Evolutionary conservation across 1,140 invertebrate genomes (phyloP).

Genomic region (Cyclina sinensis): DNA sequence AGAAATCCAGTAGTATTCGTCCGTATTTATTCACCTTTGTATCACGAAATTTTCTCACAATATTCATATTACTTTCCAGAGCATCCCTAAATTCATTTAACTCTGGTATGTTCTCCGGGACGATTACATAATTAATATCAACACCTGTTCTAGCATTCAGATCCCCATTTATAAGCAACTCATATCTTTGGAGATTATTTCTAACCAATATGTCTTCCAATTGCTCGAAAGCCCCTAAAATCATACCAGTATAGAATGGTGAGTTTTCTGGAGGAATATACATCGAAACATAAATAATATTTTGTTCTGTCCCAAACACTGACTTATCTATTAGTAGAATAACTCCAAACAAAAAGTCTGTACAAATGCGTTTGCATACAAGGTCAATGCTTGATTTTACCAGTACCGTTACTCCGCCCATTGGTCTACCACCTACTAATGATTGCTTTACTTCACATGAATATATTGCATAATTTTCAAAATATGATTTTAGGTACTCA

Average conservation of each 20-base stretch:
- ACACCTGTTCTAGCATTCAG: constrained; percentile 11
- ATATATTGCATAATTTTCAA: constrained; percentile 1
- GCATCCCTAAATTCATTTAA: not conserved
- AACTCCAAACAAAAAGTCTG: constrained; percentile 36
- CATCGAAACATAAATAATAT: constrained; percentile 35
- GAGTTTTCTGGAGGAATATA: constrained; percentile 30
- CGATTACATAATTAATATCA: not conserved
- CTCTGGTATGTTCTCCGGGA: not conserved
- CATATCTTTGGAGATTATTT: not conserved
- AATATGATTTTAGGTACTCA: not conserved
- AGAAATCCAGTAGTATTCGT: not conserved
- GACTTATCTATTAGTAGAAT: constrained; percentile 26
- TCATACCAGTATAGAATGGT: constrained; percentile 14
- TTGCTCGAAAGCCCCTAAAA: not conserved
- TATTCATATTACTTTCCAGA: not conserved
- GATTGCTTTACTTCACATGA: constrained; percentile 30
- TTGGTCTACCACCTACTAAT: constrained; percentile 17
- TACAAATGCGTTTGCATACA: constrained; percentile 13
- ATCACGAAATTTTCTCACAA: not conserved
- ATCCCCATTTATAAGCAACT: constrained; percentile 18
- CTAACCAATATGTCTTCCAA: not conserved
- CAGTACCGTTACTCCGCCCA: constrained; percentile 29
- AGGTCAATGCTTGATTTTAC: not conserved
- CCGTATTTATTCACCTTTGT: constrained; percentile 1
- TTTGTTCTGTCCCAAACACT: not conserved